Conservation (phyloP, 2,888 invertebrate genomes). For the Lottia gigantea region DNA sequence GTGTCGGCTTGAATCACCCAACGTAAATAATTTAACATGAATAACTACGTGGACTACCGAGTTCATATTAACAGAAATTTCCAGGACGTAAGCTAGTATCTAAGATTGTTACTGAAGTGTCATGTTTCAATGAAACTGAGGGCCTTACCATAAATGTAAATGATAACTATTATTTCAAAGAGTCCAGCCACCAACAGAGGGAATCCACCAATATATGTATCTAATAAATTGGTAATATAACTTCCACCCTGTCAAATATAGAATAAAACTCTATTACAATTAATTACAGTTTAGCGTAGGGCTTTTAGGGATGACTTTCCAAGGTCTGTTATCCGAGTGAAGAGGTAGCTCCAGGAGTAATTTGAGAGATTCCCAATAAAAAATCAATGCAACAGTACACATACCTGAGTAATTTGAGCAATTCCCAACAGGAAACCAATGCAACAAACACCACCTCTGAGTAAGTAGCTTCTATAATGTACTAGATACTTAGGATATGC, state of each 20-base stretch:
- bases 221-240: conserved; percentile 65
- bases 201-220: conserved; percentile 64
- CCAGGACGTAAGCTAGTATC: too few species aligned
- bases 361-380: too few species aligned
- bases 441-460: conserved; percentile 49
- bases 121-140: too few species aligned
- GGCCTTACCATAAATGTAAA: conserved; percentile 67
- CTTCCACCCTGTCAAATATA: conserved; percentile 67
- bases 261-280: too few species aligned
- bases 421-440: conserved; percentile 56
- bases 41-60: neutral
- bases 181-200: conserved; percentile 67
- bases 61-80: too few species aligned
- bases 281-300: too few species aligned
- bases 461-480: conserved; percentile 40
- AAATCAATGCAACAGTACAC: conserved; percentile 14
- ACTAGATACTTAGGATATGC: conserved; percentile 47
- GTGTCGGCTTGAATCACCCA: too few species aligned
- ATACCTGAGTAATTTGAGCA: conserved; percentile 57
- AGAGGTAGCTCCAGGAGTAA: too few species aligned
- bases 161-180: conserved; percentile 61
- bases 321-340: too few species aligned
- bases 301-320: too few species aligned
- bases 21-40: too few species aligned
- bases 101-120: too few species aligned